Base-by-base conservation (phyloP, 2,797 vertebrate genomes). In the Allobates femoralis region DNA sequence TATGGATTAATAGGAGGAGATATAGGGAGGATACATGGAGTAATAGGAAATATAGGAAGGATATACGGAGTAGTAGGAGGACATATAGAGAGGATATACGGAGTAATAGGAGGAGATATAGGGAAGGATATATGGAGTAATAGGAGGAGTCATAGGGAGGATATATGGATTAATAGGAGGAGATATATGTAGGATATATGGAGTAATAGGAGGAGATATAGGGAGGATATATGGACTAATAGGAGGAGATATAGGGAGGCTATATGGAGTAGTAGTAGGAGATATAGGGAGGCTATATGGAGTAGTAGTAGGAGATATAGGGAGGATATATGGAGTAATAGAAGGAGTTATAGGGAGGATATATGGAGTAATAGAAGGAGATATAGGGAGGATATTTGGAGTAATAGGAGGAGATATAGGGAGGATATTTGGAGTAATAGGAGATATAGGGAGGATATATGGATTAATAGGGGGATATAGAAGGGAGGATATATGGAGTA, bases 121-220 rank as follows among this genome's bases (percentile, higher is more conserved):
- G 64, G 64, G n/a, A n/a, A 66, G 28, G 19, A 21, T 18, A 19
- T 56, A 19, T 56, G 19, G 53, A 56, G 53, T 56, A 56, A 56
- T 56, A 56, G 53, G 51, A 56, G 53, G 53, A 21, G 53, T 19
- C 21, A 19, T 18, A 21, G 53, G n/a, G 53, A 19, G 28, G 64
- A 16, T 66, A 30, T 66, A 66, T 66, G 64, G 64, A 32, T 28
- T 66, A 66, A 66, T 66, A 66, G 64, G 37, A 3, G 37, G 81
- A 75, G 56, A 28, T 64, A 60, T 55, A 53, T 3, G 64, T 1
- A 19, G 26, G 66, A 1, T 34, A 69, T 69, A 69, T 69, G 66
- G 32, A 69, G 66, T 69, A 69, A 69, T 37, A 21, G 66, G 32
- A 41, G 62, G 28, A 66, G 62, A 66, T 66, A 28, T 66, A 66